Base-by-base conservation (phyloP, 2,797 vertebrate genomes). In the Sebastes umbrosus region DNA sequence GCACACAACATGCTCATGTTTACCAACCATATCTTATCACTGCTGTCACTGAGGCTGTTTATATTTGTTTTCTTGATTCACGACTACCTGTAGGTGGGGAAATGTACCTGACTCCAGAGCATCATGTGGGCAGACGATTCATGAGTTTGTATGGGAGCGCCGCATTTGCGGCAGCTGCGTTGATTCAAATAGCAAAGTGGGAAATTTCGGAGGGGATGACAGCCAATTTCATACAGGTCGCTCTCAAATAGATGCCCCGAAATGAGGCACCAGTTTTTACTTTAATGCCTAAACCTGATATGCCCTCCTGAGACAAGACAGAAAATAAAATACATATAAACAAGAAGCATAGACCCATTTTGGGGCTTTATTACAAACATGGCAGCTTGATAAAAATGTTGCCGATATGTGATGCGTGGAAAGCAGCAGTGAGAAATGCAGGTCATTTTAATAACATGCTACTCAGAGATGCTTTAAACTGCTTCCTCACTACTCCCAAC, bases 261-360 rank as follows among this genome's bases (percentile, higher is more conserved):
- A 25, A 71, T 65, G 75, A 86, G 82, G 73, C 55, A 68, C n/a
- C 71, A 16, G 58, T 62, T 80, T 50, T 50, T 66, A 66, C 73
- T 60, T 79, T 64, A 69, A 52, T n/a, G 20, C 20, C 50, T n/a
- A n/a, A 52, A 52, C 16, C 16, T 52, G 46, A 52, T 20, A 52
- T n/a, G 18, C 18, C 3, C 46, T n/a, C 8, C 58, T 70, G 43
- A 32, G 29, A 36, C 29, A 59, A 52, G 36, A 65, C n/a, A 74
- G 10, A 63, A 73, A 78, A 60, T 57, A 71, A 66, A 74, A 75
- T 29, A 54, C 66, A 16, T 1, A 55, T 75, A 46, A 77, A 52
- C 6, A 64, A 60, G 67, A 80, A 39, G 66, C 57, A 68, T 3
- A 4, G 65, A 24, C 22, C 18, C 31, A 36, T 74, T 69, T 68